These are phyloP conservation scores for Neotoxoptera formosana DNA, from an alignment of 1,140 invertebrate species.

Conservation along the genomic window DNA sequence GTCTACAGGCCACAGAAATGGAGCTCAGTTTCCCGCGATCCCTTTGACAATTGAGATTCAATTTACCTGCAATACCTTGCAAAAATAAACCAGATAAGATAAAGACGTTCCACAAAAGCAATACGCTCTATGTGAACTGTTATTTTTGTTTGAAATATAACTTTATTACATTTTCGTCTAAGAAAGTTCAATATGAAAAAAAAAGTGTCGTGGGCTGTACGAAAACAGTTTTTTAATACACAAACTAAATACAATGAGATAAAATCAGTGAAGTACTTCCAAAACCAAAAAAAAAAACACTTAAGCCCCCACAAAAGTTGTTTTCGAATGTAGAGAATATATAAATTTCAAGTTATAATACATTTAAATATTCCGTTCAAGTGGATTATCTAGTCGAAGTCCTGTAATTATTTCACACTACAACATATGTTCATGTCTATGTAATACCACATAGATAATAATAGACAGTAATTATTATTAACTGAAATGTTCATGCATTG, in stretches of 20 bases:
- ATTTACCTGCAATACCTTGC: neutral
- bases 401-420: neutral
- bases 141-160: neutral
- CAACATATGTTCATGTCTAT: neutral
- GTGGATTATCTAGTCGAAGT: neutral
- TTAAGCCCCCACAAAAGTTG: neutral
- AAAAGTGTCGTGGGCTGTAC: neutral
- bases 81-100: neutral
- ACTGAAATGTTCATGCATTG: neutral
- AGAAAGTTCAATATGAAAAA: neutral
- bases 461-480: neutral
- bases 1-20: neutral
- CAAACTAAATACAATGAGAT: neutral
- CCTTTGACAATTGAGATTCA: conserved; percentile 2
- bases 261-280: neutral
- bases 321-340: too few species aligned
- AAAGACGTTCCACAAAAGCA: neutral
- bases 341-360: neutral
- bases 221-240: neutral
- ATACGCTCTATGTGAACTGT: neutral
- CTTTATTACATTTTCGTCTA: neutral
- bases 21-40: neutral
- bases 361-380: neutral
- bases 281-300: neutral
- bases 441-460: neutral